Base-by-base conservation (phyloP, 2,888 invertebrate species). In the Dasypogon diadema region DNA sequence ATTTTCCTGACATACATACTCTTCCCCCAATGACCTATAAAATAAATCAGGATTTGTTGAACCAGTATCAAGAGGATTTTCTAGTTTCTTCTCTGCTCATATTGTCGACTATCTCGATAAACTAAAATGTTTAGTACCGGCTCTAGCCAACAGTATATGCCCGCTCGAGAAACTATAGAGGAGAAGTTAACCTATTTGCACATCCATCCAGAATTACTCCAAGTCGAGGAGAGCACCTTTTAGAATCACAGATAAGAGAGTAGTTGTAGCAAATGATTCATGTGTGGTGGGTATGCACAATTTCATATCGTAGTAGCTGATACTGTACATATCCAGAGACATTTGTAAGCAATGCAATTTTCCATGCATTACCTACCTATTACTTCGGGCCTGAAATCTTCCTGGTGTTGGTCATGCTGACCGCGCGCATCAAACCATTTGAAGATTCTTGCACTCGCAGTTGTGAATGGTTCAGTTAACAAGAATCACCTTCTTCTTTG, bases 391-490 rank as follows among this genome's bases (percentile, higher is more conserved):
- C 46, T 14, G 2, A 12, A 2, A 2, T 37, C 18, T 18, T 34
- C 37, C 58, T 34, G 26, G 30, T 30, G 30, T 34, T 60, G 26
- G 56, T 58, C 37, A 60, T 60, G 60, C 18, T 60, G 12, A 2
- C 18, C 34, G 42, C 34, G 30, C 56, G 18, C 37, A 34, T 60
- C 18, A 18, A 60, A 8, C 34, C 60, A 60, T 10, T 60, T 34
- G 37, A 18, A 60, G 37, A 60, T 58, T 60, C 37, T 60, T 60
- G 12, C 22, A 60, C 18, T 60, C 37, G 60, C 60, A 60, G 37
- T 21, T 10, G 37, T 60, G 42, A 42, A 60, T 60, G 60, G 60
- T 37, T 60, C 60, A 37, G 42, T 60, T 60, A 60, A 37, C 60
- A 60, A 60, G 34, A 58, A 16, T 58, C 58, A 30, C 10, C 8